Evolutionary conservation across 2,797 vertebrate species (phyloP).

Genomic region (Helicolenus hilgendorfi): DNA sequence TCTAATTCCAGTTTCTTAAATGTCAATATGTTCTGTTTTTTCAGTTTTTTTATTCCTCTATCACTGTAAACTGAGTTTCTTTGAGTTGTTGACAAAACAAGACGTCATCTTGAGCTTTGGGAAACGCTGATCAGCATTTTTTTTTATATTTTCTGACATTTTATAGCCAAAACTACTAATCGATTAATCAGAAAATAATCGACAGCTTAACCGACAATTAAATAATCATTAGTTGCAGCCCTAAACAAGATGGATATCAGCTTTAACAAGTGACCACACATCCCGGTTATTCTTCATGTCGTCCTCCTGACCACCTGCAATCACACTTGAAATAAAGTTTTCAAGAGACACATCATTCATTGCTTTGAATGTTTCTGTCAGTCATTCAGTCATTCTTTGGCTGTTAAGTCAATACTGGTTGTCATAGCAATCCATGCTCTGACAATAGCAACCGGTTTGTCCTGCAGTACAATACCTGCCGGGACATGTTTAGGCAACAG

Average conservation of each 20-base stretch:
- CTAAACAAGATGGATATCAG: not conserved
- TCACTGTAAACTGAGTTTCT: too few species aligned
- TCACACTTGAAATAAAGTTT: not conserved
- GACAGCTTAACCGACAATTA: too few species aligned
- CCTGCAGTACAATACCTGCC: not conserved
- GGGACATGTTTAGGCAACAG: not conserved
- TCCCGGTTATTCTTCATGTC: not conserved
- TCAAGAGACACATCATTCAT: not conserved
- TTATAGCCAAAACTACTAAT: too few species aligned
- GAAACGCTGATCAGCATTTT: too few species aligned
- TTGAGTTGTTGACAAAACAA: too few species aligned
- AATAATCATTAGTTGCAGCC: too few species aligned
- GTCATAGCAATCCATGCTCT: conserved; percentile 23
- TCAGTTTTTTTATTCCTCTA: too few species aligned
- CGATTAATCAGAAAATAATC: too few species aligned
- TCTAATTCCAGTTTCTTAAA: too few species aligned
- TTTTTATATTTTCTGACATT: too few species aligned
- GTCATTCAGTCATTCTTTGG: not conserved
- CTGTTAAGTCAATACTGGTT: conserved; percentile 24
- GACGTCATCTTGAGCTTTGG: too few species aligned
- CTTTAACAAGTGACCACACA: not conserved
- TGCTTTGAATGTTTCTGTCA: not conserved
- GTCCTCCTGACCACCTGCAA: not conserved
- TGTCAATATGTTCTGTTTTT: too few species aligned
- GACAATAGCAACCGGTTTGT: conserved; percentile 4